Conservation (phyloP, 2,888 invertebrate genomes). For the Pollenia angustigena region DNA sequence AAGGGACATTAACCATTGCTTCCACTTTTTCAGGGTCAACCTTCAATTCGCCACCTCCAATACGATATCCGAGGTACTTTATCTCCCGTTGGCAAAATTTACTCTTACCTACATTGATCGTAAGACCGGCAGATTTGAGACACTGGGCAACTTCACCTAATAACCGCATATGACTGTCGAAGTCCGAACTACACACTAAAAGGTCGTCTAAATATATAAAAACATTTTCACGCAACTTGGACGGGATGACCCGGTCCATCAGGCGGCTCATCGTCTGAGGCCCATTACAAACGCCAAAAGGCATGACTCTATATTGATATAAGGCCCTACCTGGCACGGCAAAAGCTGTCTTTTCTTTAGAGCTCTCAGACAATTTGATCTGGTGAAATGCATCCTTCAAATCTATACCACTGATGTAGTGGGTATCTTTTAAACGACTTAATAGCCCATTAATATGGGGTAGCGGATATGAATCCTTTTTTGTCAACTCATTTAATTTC, state of each 20-base stretch:
- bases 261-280: conserved; percentile 5
- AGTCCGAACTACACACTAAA: background rate
- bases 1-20: conserved; percentile 46
- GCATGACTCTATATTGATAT: conserved; percentile 34
- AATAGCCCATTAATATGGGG: background rate
- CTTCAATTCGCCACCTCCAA: conserved; percentile 34
- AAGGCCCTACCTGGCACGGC: background rate
- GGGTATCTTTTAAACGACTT: background rate
- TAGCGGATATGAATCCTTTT: background rate
- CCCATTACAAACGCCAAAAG: conserved; percentile 9
- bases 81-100: no score
- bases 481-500: background rate
- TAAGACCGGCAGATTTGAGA: background rate
- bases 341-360: background rate
- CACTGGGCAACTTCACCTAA: conserved; percentile 8
- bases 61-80: background rate
- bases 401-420: background rate
- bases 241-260: background rate
- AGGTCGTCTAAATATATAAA: background rate
- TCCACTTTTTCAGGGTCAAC: conserved; percentile 51
- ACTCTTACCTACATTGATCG: background rate
- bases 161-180: background rate
- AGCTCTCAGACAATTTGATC: background rate
- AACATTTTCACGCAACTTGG: background rate
- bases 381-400: background rate